Evolutionary conservation across 2,797 vertebrate genomes (phyloP), one percentile per base, ranked within the genome.

Genomic region (Tadarida brasiliensis): DNA sequence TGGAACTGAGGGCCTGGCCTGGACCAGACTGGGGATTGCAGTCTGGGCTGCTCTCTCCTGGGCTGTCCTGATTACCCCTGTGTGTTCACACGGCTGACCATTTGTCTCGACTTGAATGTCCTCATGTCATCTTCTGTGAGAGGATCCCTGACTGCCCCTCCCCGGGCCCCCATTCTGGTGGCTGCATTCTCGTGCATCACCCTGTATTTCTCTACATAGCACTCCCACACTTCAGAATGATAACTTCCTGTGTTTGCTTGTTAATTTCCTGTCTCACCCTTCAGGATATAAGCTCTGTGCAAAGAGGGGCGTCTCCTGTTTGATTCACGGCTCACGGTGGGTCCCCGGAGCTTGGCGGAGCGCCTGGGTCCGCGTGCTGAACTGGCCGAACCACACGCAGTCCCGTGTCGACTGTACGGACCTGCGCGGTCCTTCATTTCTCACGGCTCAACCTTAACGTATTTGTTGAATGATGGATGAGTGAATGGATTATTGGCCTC

Each of bases 401-500:
- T 47, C 16, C 10, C 54, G 14, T 0, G 26, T 33, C 0, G 1
- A 20, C 7, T n/a, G 1, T 39, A 71, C 77, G 54, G 54, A 63
- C 76, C 51, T n/a, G 5, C 7, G 0, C 3, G 0, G 0, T 24
- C 30, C 8, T 56, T 92, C 24, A 0, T 78, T 56, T 76, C 6
- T 2, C 7, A 28, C 28, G 33, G 47, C 67, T 94, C 51, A 35
- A 2, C 35, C 28, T 82, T 73, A 26, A 67, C 82, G 59, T 74
- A 73, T 61, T 19, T 88, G 77, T 83, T 77, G 94, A 47, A 61
- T 73, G 70, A 90, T 74, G 30, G 85, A 67, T 80, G 68, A 92
- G 3, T 20, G 78, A 96, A n/a, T 63, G 76, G 74, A 35, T 82
- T 61, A 86, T 54, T 51, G 54, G 86, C 56, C 90, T 77, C 65